Base-by-base conservation (phyloP, 2,888 invertebrate genomes). In the Seladonia tumulorum region DNA sequence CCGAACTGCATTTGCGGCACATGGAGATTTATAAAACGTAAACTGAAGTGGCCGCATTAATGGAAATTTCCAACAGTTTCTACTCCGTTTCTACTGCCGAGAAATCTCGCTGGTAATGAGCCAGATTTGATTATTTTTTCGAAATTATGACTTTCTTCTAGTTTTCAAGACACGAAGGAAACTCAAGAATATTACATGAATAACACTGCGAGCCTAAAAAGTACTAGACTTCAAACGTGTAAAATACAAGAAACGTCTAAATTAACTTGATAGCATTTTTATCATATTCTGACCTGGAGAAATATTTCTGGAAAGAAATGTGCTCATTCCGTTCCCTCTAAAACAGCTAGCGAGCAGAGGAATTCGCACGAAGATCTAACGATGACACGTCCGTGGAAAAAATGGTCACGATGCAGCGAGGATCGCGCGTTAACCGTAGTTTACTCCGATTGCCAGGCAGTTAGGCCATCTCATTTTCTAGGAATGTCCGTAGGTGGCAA, bases 401-500 rank as follows among this genome's bases (percentile, higher is more conserved):
- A 53, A 53, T 53, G 53, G n/a, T 53, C 53, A 53, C 53, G 53
- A n/a, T 53, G 53, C 53, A n/a, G 53, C 53, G 53, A 53, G 53
- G 53, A 53, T 53, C 53, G 53, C 53, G 7, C 63, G 35, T 29
- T 18, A 29, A 29, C 29, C 14, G 10, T 39, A 22, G 53, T 29
- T n/a, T 18, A 47, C 16, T 39, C 45, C 47, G 71, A 73, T 22
- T 29, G 42, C 42, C 39, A 60, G 16, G 66, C 25, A 35, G 66
- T 66, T 42, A 49, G 76, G 53, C 83, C 68, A 76, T n/a, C 72
- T 83, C 78, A 74, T 83, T 83, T 73, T 12, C 8, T 25, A 74
- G 47, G 79, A 83, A 83, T 79, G 74, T 85, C 76, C 35, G 83
- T 76, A 73, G 79, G 85, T 83, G 76, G 72, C 60, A 47, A 72